Base-by-base conservation (phyloP, 1,140 invertebrate species). In the Ceratosolen fusciceps region DNA sequence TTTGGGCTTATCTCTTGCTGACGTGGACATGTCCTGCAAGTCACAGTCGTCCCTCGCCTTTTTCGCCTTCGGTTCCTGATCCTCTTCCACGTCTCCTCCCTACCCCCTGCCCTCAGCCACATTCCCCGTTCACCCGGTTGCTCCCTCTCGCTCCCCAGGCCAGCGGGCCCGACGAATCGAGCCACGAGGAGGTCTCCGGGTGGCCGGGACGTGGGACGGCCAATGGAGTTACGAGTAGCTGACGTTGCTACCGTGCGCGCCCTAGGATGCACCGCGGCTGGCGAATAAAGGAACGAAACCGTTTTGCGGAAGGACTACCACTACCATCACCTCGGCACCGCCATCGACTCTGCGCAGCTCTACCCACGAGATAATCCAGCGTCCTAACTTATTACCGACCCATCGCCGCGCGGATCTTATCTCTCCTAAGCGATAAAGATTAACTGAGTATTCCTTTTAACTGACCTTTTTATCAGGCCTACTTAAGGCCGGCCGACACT, bases 401-500 rank as follows among this genome's bases (percentile, higher is more conserved):
- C 26, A 54, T 72, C 47, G 70, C 47, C 29, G 14, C 9, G 8
- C 54, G 52, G 31, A 73, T 56, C 52, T 73, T 73, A 73, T 73
- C 71, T 73, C 21, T 21, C 29, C 71, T 58, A 24, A 47, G 49
- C 21, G 71, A 58, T 58, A 56, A 73, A 73, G 29, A 52, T 58
- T 58, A 52, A 37, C 14, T 31, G 29, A 58, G 31, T 29, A 39
- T 43, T 39, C 34, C 29, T 52, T 39, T 56, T 39, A 73, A 58
- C 71, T 58, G 54, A 56, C 52, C 31, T 73, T 58, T 52, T 73
- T 73, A 73, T 73, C 54, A 58, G 71, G 31, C 71, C 54, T 73
- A 73, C 52, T 73, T 73, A n/a, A 29, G 67, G 62, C 34, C 29
- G 14, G n/a, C 60, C n/a, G 31, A 43, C 65, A 68, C 65, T 68